Evolutionary conservation across 2,113 vertebrate species (phyloP), one percentile per base, ranked within the genome.

Genomic region (Corapipo altera): DNA sequence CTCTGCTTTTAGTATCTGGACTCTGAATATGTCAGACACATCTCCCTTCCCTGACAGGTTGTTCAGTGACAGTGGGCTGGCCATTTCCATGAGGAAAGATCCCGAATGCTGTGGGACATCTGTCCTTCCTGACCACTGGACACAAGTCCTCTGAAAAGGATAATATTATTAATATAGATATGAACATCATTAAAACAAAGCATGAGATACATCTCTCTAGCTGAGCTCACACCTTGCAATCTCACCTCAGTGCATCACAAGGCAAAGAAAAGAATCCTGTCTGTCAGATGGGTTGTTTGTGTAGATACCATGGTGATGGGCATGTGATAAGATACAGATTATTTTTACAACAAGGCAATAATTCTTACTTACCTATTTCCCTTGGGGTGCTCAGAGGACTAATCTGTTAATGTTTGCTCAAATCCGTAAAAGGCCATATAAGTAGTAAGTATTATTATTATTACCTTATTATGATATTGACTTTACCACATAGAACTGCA

Each of bases 311-410:
- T 51, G 69, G 91, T 82, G 93, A 96, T 92, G 61, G 71, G 49
- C 0, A 0, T 61, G 33, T 72, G 82, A 89, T 93, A 92, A 96
- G 83, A 89, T 71, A 93, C 0, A 0, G 57, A 71, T 91, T 91
- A 84, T 91, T 95, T 96, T 96, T 95, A 96, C 83, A 96, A 95
- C 58, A 75, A 67, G 69, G 89, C 77, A 95, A 79, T 95, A 97
- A 96, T 75, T 95, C 88, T 87, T 78, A 41, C 85, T 76, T 85
- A 91, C 79, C 41, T 72, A 27, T 88, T 94, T 93, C 35, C 74
- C 74, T 49, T 70, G 77, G 76, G 65, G 66, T 75, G 69, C 87
- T 89, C 74, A 39, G 61, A 93, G 83, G 83, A 73, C 65, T 95
- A 93, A 95, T 96, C 93, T 85, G 92, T 77, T 86, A 72, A 72